A percentile compares a stretch with the other conserved stretches of the same genome.
phyloP scores from a whole-genome alignment of 2,797 vertebrate species.

The Crocodylus rhombifer region DNA sequence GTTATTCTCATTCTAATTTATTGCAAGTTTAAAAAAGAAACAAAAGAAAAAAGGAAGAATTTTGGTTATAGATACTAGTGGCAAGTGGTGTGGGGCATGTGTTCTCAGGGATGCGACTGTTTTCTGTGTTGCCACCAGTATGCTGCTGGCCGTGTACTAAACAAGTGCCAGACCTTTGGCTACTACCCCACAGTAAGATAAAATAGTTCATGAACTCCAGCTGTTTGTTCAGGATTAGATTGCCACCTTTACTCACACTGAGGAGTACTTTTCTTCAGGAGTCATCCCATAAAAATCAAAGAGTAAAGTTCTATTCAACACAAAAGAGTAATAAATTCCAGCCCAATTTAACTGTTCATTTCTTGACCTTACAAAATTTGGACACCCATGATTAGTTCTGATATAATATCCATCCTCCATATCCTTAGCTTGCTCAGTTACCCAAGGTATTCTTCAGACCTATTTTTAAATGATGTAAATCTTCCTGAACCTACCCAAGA shows the following conservation, averaged over 20 bases:
- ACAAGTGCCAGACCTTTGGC: not conserved
- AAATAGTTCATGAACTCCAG: not conserved
- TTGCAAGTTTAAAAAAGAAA: not conserved
- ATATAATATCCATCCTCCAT: not conserved
- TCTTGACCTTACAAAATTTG: not conserved
- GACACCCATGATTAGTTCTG: not conserved
- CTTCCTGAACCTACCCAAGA: not conserved
- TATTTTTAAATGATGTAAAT: not conserved
- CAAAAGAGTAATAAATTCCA: not conserved
- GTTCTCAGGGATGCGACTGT: not conserved
- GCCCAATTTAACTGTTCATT: not conserved
- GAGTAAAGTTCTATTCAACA: not conserved
- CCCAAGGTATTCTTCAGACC: not conserved
- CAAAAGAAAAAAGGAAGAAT: not conserved
- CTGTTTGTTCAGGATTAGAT: not conserved
- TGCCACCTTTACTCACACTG: not conserved
- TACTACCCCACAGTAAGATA: not conserved
- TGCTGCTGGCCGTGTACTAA: not conserved
- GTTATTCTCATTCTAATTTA: not conserved
- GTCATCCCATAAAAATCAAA: not conserved
- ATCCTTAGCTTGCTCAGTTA: not conserved
- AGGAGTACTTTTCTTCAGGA: not conserved
- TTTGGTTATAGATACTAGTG: not conserved
- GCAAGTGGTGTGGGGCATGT: not conserved
- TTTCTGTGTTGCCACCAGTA: not conserved